Evolutionary conservation across 2,797 vertebrate genomes (phyloP).

Genomic region (Calcarius lapponicus): DNA sequence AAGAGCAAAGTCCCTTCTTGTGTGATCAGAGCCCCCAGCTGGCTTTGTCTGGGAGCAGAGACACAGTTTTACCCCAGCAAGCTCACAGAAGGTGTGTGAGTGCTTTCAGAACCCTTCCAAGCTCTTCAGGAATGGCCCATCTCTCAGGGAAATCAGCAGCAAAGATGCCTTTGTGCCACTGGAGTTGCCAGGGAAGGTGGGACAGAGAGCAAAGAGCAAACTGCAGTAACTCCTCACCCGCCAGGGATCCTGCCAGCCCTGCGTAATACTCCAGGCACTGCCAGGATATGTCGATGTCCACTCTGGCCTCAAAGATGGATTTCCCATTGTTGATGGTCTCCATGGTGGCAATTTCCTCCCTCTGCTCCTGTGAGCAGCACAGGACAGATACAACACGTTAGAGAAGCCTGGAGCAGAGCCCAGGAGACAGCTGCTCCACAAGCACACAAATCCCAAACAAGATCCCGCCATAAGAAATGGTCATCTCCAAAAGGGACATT

Average conservation of each 20-base stretch:
- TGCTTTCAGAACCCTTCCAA: background rate
- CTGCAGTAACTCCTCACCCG: conserved; percentile 78
- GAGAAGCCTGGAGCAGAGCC: background rate
- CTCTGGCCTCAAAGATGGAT: conserved; percentile 89
- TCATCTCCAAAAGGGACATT: background rate
- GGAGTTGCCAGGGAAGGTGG: background rate
- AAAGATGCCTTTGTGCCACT: background rate
- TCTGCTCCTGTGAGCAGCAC: conserved; percentile 78
- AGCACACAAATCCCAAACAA: background rate
- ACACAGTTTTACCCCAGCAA: background rate
- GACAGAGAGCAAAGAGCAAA: background rate
- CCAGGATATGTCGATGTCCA: conserved; percentile 89
- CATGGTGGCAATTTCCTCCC: conserved; percentile 78
- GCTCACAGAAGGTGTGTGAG: background rate
- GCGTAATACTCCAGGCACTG: conserved; percentile 93
- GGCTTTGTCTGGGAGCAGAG: background rate
- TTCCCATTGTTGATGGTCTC: conserved; percentile 96
- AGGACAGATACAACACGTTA: background rate
- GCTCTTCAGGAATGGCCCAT: background rate
- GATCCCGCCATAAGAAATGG: background rate
- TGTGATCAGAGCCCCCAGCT: background rate
- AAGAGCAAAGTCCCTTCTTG: background rate
- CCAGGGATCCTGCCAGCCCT: conserved; percentile 86
- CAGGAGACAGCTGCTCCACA: background rate
- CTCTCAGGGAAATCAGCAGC: background rate